phyloP scores from a whole-genome alignment of 2,113 vertebrate genomes.

The Alethe castanea region DNA sequence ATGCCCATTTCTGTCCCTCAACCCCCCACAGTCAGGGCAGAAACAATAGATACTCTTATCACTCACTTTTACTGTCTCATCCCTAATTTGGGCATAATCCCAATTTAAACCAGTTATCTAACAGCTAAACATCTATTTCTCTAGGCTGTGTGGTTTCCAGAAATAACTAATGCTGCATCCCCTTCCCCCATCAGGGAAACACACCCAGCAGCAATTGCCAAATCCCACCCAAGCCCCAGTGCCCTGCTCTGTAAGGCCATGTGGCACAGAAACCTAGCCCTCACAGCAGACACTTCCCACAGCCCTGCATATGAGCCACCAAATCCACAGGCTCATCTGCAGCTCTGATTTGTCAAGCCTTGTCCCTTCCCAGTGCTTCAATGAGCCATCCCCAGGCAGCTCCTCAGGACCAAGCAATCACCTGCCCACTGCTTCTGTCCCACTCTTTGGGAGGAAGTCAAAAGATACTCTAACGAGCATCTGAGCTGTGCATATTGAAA shows the following conservation, averaged over 20 bases:
- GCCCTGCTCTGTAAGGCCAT: neutral
- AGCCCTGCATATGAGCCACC: neutral
- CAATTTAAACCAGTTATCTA: conserved; percentile 55
- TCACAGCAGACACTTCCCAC: neutral
- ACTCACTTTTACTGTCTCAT: neutral
- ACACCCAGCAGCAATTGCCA: neutral
- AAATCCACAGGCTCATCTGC: neutral
- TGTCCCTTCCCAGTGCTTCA: neutral
- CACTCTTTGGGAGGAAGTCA: neutral
- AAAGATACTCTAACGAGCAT: neutral
- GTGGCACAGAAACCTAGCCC: neutral
- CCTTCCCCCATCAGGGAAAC: neutral
- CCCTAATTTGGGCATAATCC: conserved; percentile 59
- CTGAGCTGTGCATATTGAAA: neutral
- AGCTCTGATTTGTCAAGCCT: neutral
- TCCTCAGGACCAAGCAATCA: neutral
- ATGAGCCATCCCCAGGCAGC: neutral
- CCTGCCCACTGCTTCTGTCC: neutral
- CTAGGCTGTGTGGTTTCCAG: neutral
- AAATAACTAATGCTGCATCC: conserved; percentile 26
- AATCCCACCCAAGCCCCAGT: neutral
- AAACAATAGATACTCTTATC: conserved; percentile 44
- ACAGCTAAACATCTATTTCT: conserved; percentile 45
- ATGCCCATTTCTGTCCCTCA: neutral
- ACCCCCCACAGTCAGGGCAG: neutral